Evolutionary conservation across 2,113 vertebrate species (phyloP), one percentile per base, ranked within the genome.

Genomic region (Colius striatus): DNA sequence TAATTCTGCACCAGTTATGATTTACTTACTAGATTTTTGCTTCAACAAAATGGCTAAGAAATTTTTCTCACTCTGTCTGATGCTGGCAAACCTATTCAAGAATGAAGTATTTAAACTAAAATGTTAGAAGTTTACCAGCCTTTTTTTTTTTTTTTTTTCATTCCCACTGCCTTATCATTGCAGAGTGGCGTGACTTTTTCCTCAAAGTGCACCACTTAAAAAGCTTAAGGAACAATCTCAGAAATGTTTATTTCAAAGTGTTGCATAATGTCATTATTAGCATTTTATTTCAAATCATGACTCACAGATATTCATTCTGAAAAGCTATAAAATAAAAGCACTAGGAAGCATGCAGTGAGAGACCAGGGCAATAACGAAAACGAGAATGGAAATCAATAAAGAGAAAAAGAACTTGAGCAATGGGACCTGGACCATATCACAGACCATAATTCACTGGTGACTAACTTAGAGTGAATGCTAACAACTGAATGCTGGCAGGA

Each of bases 221-320:
- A 72, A 57, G 66, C 80, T 41, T 63, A 70, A 90, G 72, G 53
- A 94, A 95, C 89, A 89, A 45, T 71, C 32, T 77, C 79, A 90
- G 41, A 86, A 84, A 90, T 74, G 60, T 66, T 90, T 92, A 95
- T 91, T 96, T 89, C 86, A 48, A 94, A 94, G 60, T 34, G 38
- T 58, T 85, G 61, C 58, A 86, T 84, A 92, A 94, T 94, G 91
- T 58, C 90, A 96, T 76, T 94, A 94, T 95, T 94, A 91, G 83
- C 80, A 95, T 89, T 94, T 94, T 71, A 93, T 90, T 95, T 97
- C 84, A 95, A 95, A 88, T 77, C 62, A 38, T 92, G 95, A 97
- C 53, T 96, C 93, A 96, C 55, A 73, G 88, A 95, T 89, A 93
- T 94, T 92, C 82, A 75, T 84, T 93, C 88, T 93, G 72, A 94